These are phyloP conservation scores for Dendrocincla tyrannina DNA, from an alignment of 2,797 vertebrate species.

Conservation along the genomic window DNA sequence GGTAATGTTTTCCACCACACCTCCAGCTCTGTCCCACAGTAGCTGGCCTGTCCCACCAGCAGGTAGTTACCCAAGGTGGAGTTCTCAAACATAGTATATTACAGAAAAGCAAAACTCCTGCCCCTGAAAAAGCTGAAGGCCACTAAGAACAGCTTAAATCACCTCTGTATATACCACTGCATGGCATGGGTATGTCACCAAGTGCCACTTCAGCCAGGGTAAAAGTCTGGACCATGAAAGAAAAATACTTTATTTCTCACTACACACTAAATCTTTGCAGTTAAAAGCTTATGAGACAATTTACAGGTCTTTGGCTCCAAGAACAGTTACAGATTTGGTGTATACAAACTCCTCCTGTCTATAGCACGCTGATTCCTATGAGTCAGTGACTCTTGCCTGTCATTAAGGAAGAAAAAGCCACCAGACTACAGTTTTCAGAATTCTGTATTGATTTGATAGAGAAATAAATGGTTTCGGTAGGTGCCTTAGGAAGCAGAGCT, in stretches of 20 bases:
- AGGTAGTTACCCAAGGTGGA: neutral
- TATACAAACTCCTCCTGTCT: neutral
- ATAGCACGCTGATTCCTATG: neutral
- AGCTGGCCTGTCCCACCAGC: neutral
- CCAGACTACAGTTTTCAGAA: neutral
- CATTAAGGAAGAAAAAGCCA: neutral
- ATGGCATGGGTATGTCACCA: neutral
- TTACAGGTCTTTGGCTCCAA: neutral
- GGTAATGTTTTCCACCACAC: neutral
- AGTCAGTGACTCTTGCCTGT: neutral
- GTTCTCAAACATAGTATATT: neutral
- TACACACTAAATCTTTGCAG: neutral
- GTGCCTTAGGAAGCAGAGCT: neutral
- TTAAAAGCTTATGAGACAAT: neutral
- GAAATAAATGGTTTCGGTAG: neutral
- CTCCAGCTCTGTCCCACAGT: neutral
- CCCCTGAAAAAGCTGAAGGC: neutral
- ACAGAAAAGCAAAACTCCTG: neutral
- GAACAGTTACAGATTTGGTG: neutral
- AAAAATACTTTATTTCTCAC: neutral
- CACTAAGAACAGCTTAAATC: neutral
- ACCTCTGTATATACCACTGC: neutral
- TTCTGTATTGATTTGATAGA: neutral
- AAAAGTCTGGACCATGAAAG: neutral
- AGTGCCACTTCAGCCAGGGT: neutral